Conservation (phyloP, 2,797 vertebrate genomes). For the Labeo calbasu region DNA sequence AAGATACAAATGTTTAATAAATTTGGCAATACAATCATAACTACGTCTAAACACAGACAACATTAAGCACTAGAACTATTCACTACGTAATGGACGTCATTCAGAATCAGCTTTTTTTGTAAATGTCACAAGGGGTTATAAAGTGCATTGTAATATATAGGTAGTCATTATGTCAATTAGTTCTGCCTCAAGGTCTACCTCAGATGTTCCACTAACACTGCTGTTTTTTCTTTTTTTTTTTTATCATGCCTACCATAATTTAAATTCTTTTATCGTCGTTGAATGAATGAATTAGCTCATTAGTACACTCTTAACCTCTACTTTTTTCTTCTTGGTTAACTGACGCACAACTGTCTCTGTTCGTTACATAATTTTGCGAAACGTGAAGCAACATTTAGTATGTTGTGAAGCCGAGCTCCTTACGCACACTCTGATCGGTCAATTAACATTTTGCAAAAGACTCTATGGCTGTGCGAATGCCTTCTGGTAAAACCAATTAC, state of each 20-base stretch:
- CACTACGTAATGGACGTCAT: background rate
- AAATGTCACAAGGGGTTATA: constrained; percentile 70
- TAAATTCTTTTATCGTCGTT: background rate
- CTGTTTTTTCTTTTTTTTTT: background rate
- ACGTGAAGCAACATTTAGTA: constrained; percentile 30
- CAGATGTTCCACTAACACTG: constrained; percentile 15
- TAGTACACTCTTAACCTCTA: background rate
- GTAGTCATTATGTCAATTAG: constrained; percentile 56
- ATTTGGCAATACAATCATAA: constrained; percentile 34
- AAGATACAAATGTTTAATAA: constrained; percentile 32
- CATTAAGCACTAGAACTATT: constrained; percentile 23
- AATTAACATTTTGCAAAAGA: constrained; percentile 61
- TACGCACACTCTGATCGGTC: constrained; percentile 50
- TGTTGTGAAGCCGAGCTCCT: constrained; percentile 51
- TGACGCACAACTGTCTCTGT: background rate
- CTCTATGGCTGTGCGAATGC: constrained; percentile 16
- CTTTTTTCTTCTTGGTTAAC: background rate
- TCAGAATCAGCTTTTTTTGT: constrained; percentile 31
- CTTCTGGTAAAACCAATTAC: constrained; percentile 46
- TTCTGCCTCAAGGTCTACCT: constrained; percentile 7
- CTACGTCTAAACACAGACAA: constrained; percentile 35
- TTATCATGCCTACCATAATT: background rate
- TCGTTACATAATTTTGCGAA: constrained; percentile 3
- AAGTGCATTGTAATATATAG: constrained; percentile 78
- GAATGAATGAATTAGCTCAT: background rate